A percentile compares a stretch with the other conserved stretches of the same genome.
Evolutionary conservation across 2,888 invertebrate species (phyloP).

Genomic region (Lithophane semibrunnea): DNA sequence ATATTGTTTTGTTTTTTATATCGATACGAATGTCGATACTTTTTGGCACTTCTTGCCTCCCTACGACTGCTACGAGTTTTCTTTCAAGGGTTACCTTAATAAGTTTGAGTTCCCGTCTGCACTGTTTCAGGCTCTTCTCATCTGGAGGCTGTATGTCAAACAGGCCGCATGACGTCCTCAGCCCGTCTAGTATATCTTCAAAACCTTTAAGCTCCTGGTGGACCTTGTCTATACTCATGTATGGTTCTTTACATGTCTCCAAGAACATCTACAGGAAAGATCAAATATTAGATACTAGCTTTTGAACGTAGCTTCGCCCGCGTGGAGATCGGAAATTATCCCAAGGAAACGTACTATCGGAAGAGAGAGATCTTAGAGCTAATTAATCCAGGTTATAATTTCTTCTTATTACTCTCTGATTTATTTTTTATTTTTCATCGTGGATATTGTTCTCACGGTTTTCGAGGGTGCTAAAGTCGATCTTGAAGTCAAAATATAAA

Average conservation of each 20-base stretch:
- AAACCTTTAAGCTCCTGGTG: slow-evolving; percentile 92
- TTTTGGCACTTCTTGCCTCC: too few relatives aligned
- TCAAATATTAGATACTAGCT: not conserved
- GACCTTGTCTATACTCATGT: slow-evolving; percentile 92
- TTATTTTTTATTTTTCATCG: too few relatives aligned
- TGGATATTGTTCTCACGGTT: too few relatives aligned
- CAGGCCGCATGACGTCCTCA: slow-evolving; percentile 94
- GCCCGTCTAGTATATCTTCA: slow-evolving; percentile 92
- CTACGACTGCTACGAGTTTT: not conserved
- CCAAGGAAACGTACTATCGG: not conserved
- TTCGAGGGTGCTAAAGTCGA: too few relatives aligned
- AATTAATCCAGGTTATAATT: too few relatives aligned
- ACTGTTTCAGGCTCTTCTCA: slow-evolving; percentile 93
- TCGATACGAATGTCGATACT: too few relatives aligned
- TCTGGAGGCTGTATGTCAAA: slow-evolving; percentile 97
- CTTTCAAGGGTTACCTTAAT: slow-evolving; percentile 90
- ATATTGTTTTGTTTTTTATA: too few relatives aligned
- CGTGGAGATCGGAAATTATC: not conserved
- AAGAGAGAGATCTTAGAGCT: too few relatives aligned
- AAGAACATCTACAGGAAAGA: slow-evolving; percentile 88
- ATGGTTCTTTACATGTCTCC: slow-evolving; percentile 92
- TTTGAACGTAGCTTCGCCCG: not conserved
- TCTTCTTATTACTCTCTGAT: too few relatives aligned
- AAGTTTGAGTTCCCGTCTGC: slow-evolving; percentile 94
- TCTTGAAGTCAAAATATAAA: too few relatives aligned